These are phyloP conservation scores for Bursaphelenchus okinawaensis DNA, from an alignment of 2,888 invertebrate genomes.

Conservation along the genomic window DNA sequence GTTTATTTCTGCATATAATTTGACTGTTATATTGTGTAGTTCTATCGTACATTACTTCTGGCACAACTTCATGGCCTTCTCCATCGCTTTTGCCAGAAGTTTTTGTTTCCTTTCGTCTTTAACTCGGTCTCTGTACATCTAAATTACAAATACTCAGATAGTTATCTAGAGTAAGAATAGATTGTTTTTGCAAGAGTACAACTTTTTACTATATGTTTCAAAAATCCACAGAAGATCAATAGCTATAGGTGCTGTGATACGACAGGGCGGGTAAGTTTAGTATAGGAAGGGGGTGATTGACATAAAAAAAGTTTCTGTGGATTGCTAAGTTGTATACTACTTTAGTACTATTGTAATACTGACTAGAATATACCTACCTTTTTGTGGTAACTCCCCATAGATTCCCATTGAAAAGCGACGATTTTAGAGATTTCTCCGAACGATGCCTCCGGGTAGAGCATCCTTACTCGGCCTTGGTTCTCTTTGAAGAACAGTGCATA, in stretches of 20 bases:
- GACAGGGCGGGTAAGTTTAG: no score
- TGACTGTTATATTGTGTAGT: no score
- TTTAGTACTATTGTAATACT: not conserved
- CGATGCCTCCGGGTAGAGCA: not conserved
- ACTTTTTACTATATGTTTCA: no score
- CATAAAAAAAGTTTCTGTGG: not conserved
- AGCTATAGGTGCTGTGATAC: no score
- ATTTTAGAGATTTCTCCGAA: conserved; percentile 13
- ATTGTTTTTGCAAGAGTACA: no score
- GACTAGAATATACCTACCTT: conserved; percentile 14
- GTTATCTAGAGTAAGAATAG: no score
- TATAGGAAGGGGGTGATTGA: not conserved
- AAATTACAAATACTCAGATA: no score
- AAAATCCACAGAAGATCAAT: no score
- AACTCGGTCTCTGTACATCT: conserved; percentile 4
- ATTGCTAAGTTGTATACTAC: no score
- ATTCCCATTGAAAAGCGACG: conserved; percentile 9
- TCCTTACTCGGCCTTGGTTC: conserved; percentile 3
- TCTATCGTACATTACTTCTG: no score
- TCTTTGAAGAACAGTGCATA: conserved; percentile 15
- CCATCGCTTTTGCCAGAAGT: conserved; percentile 5
- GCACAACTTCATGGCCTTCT: not conserved
- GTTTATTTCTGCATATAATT: no score
- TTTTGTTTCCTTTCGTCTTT: not conserved
- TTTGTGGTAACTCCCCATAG: not conserved